These are phyloP conservation scores for Atrichornis clamosus DNA, from an alignment of 2,113 vertebrate species.

Conservation along the genomic window DNA sequence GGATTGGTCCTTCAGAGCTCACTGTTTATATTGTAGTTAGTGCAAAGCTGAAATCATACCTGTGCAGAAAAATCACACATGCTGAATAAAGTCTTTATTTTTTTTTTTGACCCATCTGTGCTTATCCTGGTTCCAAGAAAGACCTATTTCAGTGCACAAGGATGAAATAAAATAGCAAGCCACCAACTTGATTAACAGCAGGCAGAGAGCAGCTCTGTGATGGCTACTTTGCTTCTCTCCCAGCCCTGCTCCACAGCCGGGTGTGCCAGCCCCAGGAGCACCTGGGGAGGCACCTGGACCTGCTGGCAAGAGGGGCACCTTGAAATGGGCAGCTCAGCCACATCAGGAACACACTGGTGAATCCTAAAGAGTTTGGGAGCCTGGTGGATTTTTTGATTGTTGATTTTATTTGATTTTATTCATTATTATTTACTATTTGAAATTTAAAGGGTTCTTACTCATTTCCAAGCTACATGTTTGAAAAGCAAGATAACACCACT, in stretches of 20 bases:
- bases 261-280: neutral
- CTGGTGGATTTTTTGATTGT: neutral
- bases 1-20: neutral
- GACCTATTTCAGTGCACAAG: neutral
- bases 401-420: neutral
- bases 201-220: neutral
- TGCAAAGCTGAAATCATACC: neutral
- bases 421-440: neutral
- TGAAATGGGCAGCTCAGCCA: neutral
- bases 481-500: neutral
- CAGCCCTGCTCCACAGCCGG: fast-evolving
- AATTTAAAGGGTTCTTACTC: neutral
- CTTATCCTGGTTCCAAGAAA: slow-evolving; percentile 32
- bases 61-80: neutral
- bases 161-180: neutral
- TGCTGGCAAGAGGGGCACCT: neutral
- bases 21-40: neutral
- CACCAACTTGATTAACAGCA: neutral
- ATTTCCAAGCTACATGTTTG: neutral
- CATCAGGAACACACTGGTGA: neutral
- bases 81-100: neutral
- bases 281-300: neutral
- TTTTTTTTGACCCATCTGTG: neutral
- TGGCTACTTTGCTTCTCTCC: neutral
- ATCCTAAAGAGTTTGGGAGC: neutral